Evolutionary conservation across 2,797 vertebrate species (phyloP).

Genomic region (Tapera naevia): DNA sequence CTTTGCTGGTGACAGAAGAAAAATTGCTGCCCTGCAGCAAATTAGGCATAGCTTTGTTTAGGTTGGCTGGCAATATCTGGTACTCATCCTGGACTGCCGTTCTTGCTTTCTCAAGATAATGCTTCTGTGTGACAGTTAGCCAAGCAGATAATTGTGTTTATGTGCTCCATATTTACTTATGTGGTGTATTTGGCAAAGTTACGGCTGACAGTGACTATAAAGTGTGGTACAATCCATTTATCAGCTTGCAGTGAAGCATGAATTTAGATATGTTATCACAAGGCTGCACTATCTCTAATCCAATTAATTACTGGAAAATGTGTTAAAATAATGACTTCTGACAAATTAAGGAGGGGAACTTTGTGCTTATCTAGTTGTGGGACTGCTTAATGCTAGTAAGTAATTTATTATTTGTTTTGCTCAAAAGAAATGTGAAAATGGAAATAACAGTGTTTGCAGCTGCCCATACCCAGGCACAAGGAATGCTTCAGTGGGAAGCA

Average conservation of each 20-base stretch:
- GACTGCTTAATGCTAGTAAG: background rate
- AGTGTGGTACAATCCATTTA: background rate
- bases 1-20: background rate
- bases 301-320: conserved; percentile 26
- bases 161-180: background rate
- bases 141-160: background rate
- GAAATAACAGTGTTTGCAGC: background rate
- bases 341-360: background rate
- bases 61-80: background rate
- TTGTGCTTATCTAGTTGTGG: background rate
- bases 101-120: background rate
- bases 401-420: background rate
- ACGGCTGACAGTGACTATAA: background rate
- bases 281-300: background rate
- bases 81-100: background rate
- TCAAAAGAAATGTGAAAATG: background rate
- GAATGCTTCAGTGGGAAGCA: background rate
- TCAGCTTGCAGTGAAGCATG: background rate
- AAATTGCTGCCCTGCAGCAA: conserved; percentile 22
- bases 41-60: background rate
- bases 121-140: background rate
- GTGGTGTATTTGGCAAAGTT: background rate
- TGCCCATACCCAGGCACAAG: background rate
- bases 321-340: conserved; percentile 15
- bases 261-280: background rate